Conservation (phyloP, 2,888 invertebrate genomes). For the Agrochola lychnidis region DNA sequence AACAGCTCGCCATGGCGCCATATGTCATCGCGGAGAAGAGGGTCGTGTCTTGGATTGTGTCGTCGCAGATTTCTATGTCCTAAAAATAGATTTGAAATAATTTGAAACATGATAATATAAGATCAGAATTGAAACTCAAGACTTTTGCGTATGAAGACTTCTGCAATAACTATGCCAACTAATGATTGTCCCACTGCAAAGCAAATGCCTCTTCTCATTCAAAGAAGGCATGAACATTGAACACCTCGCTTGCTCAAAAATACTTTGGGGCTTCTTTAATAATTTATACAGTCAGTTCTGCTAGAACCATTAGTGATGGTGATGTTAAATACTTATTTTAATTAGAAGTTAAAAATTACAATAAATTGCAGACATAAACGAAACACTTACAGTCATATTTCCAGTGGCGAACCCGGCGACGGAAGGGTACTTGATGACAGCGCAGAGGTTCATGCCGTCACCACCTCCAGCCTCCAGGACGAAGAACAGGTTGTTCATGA, state of each 20-base stretch:
- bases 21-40: conserved; percentile 86
- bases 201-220: neutral
- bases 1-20: conserved; percentile 83
- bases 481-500: conserved; percentile 88
- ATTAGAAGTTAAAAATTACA: neutral
- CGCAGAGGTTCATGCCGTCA: conserved; percentile 85
- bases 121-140: neutral
- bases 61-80: conserved; percentile 81
- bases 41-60: conserved; percentile 85
- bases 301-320: neutral
- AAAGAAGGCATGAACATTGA: neutral
- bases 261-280: neutral
- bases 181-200: neutral
- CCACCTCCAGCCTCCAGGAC: conserved; percentile 83
- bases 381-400: conserved; percentile 61
- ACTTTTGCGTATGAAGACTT: neutral
- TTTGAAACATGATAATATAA: neutral
- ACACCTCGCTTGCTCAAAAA: neutral
- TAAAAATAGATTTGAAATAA: conserved; percentile 50
- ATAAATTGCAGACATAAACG: neutral
- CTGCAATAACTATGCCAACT: neutral
- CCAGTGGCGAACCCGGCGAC: conserved; percentile 72
- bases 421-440: conserved; percentile 80
- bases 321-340: neutral
- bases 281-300: neutral